Evolutionary conservation across 2,797 vertebrate genomes (phyloP).

Genomic region (Dermochelys coriacea): DNA sequence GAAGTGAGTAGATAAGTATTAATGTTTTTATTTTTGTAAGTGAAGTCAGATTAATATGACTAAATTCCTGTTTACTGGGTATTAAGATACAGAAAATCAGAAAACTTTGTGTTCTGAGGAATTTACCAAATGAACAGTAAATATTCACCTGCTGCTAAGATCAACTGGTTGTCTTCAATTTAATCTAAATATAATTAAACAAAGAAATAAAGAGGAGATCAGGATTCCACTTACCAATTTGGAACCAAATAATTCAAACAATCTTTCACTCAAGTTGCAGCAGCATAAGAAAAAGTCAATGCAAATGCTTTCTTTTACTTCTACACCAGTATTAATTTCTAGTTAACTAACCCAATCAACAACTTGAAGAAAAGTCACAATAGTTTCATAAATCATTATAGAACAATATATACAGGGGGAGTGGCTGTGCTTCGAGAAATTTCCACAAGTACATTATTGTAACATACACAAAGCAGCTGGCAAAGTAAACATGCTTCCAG

Average conservation of each 20-base stretch:
- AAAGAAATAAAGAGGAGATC: slow-evolving; percentile 49
- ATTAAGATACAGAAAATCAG: slow-evolving; percentile 16
- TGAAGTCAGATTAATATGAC: background rate
- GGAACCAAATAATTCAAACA: slow-evolving; percentile 44
- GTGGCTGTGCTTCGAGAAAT: slow-evolving; percentile 37
- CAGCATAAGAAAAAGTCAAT: slow-evolving; percentile 11
- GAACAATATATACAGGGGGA: slow-evolving; percentile 31
- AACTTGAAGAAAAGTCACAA: slow-evolving; percentile 6
- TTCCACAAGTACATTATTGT: slow-evolving; percentile 20
- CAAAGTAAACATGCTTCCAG: slow-evolving; percentile 33
- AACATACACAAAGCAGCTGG: slow-evolving; percentile 17
- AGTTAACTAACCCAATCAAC: slow-evolving; percentile 44
- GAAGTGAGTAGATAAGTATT: background rate
- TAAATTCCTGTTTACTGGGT: slow-evolving; percentile 32
- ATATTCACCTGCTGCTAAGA: slow-evolving; percentile 72
- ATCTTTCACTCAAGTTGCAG: slow-evolving; percentile 32
- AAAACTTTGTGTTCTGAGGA: slow-evolving; percentile 56
- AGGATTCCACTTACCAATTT: slow-evolving; percentile 45
- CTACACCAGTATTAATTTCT: slow-evolving; percentile 37
- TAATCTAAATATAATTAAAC: slow-evolving; percentile 68
- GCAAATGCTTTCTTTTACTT: slow-evolving; percentile 14
- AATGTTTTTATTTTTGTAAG: background rate
- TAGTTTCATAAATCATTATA: slow-evolving; percentile 36
- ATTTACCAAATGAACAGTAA: slow-evolving; percentile 66
- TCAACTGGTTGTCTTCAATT: slow-evolving; percentile 65